Percentiles rank a stretch among this genome's conserved stretches.
These are phyloP conservation scores for Cataglyphis rosenhaueri DNA, from an alignment of 2,888 invertebrate species.

Conservation along the genomic window DNA sequence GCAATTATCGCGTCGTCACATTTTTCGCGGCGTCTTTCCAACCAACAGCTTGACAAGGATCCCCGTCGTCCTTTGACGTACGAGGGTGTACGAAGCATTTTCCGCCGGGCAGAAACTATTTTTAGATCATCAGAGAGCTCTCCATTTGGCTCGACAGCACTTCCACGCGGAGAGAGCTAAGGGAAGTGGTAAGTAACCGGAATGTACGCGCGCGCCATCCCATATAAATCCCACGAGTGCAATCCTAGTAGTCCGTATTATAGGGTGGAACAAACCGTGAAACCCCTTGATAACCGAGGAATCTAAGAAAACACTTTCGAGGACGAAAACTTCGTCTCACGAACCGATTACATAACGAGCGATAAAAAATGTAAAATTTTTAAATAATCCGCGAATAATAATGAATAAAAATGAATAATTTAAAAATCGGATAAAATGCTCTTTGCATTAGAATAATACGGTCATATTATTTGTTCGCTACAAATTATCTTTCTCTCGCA, in stretches of 20 bases:
- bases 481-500: neutral
- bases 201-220: constrained; percentile 27
- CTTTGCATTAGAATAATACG: neutral
- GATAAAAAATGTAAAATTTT: constrained; percentile 17
- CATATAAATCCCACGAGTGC: constrained; percentile 56
- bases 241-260: constrained; percentile 49
- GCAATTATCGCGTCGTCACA: neutral
- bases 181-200: constrained; percentile 56
- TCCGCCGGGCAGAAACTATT: constrained; percentile 61
- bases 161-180: constrained; percentile 50
- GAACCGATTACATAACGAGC: constrained; percentile 18
- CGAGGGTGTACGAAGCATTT: constrained; percentile 51
- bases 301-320: constrained; percentile 6
- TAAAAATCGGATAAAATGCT: neutral
- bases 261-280: constrained; percentile 22
- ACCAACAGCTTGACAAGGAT: constrained; percentile 14
- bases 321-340: neutral
- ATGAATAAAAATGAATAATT: neutral
- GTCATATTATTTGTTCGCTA: neutral
- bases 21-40: constrained; percentile 16
- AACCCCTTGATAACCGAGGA: constrained; percentile 19
- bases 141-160: constrained; percentile 61
- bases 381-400: constrained; percentile 14
- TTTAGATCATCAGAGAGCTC: constrained; percentile 66
- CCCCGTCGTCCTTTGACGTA: constrained; percentile 1